Conservation (phyloP, 1,140 invertebrate genomes). For the Diorhabda carinulata region DNA sequence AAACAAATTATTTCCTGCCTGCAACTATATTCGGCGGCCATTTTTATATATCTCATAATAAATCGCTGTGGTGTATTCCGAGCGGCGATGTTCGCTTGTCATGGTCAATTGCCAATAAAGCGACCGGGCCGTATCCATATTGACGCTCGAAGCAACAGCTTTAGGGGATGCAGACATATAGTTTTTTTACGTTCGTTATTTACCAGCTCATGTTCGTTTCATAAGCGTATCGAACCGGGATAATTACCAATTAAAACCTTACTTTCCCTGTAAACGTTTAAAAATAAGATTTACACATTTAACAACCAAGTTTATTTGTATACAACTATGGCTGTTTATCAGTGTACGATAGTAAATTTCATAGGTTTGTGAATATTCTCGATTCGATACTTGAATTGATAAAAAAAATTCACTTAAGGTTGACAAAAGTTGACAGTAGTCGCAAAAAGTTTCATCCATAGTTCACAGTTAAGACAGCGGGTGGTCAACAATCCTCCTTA, state of each 20-base stretch:
- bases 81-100: conserved; percentile 13
- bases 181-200: conserved; percentile 8
- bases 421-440: too few species aligned
- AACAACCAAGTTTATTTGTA: too few species aligned
- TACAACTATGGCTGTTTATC: too few species aligned
- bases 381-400: too few species aligned
- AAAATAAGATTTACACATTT: too few species aligned
- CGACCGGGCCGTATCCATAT: conserved; percentile 16
- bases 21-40: conserved; percentile 10
- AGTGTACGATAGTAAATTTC: too few species aligned
- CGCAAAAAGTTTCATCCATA: too few species aligned
- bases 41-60: conserved; percentile 20
- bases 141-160: conserved; percentile 4
- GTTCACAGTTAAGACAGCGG: too few species aligned
- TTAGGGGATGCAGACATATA: conserved; percentile 12
- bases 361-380: too few species aligned
- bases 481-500: too few species aligned
- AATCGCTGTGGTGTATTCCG: conserved; percentile 1
- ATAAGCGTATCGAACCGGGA: neutral
- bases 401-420: too few species aligned
- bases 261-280: too few species aligned
- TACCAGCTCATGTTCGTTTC: neutral
- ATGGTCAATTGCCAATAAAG: conserved; percentile 21
- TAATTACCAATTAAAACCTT: neutral
- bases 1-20: neutral